These are phyloP conservation scores for Andricus quercusramuli DNA, from an alignment of 2,888 invertebrate species.

Conservation along the genomic window DNA sequence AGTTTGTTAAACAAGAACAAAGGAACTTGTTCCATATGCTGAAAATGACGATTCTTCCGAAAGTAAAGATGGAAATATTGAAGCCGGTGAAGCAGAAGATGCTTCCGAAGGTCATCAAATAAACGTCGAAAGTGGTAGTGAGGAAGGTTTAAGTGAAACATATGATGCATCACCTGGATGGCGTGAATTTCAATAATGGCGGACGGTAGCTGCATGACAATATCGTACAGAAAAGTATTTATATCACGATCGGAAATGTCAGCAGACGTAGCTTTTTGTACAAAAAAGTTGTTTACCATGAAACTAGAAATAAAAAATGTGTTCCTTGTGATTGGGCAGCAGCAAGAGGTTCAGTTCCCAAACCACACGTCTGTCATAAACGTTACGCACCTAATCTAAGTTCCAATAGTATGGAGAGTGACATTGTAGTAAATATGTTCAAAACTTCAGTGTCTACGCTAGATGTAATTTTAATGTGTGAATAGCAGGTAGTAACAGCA, in stretches of 20 bases:
- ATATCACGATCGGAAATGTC: conserved; percentile 8
- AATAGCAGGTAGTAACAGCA: conserved; percentile 36
- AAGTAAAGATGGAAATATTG: too few relatives aligned
- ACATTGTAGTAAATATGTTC: conserved; percentile 10
- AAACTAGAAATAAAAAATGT: conserved; percentile 26
- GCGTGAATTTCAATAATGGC: too few relatives aligned
- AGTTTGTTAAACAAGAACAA: too few relatives aligned
- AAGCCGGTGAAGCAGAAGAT: too few relatives aligned
- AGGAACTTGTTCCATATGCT: too few relatives aligned
- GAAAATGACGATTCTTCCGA: too few relatives aligned
- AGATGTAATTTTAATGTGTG: conserved; percentile 17
- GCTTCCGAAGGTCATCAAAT: too few relatives aligned
- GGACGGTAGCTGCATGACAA: too few relatives aligned
- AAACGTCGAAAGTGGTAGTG: too few relatives aligned
- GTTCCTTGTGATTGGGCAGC: conserved; percentile 18
- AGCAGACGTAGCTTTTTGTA: conserved; percentile 8
- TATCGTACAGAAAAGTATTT: too few relatives aligned
- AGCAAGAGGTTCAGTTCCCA: not conserved
- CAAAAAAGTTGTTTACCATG: conserved; percentile 28
- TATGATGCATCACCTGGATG: too few relatives aligned
- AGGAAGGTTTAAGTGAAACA: too few relatives aligned
- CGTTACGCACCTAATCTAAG: conserved; percentile 25
- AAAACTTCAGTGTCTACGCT: not conserved
- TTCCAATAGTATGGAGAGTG: not conserved
- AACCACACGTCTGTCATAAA: conserved; percentile 9